A percentile compares a stretch with the other conserved stretches of the same genome.
Evolutionary conservation across 2,113 vertebrate species (phyloP).

Genomic region (Campylorhamphus procurvoides): DNA sequence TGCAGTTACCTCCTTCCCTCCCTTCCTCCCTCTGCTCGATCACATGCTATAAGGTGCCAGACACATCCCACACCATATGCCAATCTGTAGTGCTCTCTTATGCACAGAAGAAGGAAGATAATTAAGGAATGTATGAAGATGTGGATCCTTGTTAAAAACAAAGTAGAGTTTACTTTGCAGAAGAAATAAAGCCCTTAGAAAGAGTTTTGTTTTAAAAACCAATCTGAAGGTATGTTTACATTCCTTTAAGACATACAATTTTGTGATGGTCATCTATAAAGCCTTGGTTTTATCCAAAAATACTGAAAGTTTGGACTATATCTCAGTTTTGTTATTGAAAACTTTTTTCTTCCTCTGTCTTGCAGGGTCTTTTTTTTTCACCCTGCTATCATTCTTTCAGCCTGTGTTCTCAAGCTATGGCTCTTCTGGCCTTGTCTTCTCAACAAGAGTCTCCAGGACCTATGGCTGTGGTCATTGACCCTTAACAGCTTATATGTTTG

Average conservation of each 20-base stretch:
- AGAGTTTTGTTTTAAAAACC: background rate
- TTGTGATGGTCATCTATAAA: background rate
- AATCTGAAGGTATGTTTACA: background rate
- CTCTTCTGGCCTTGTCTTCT: background rate
- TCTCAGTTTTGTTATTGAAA: background rate
- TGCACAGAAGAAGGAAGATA: background rate
- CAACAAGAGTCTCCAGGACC: background rate
- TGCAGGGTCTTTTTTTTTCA: background rate
- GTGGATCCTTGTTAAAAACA: background rate
- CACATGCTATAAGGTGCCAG: slow-evolving; percentile 52
- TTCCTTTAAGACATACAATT: background rate
- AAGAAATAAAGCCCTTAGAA: background rate
- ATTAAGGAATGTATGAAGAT: background rate
- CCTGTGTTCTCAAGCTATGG: background rate
- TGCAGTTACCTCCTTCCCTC: background rate
- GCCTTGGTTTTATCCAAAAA: background rate
- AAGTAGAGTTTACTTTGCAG: background rate
- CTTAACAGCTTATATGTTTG: background rate
- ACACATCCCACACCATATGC: slow-evolving; percentile 45
- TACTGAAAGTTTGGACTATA: background rate
- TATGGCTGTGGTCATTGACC: background rate
- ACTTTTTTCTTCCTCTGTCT: background rate
- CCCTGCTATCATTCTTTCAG: background rate
- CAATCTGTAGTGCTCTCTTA: slow-evolving; percentile 13
- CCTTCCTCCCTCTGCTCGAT: background rate